A percentile compares a stretch with the other conserved stretches of the same genome.
phyloP scores from a whole-genome alignment of 1,140 invertebrate genomes.

The Oryctes rhinoceros region DNA sequence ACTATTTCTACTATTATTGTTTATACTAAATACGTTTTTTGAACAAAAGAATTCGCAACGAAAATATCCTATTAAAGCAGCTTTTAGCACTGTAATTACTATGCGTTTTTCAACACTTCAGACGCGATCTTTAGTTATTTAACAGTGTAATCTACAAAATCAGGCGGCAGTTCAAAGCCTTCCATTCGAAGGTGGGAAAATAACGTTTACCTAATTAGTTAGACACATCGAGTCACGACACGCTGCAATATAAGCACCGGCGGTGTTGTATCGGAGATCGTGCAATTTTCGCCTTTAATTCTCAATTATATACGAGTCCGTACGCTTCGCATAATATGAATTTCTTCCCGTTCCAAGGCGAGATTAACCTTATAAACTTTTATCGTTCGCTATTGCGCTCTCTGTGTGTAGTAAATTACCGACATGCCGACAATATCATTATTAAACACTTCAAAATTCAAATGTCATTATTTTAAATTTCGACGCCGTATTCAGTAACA shows the following conservation, averaged over 20 bases:
- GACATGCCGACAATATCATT: slow-evolving; percentile 22
- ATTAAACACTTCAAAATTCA: slow-evolving; percentile 40
- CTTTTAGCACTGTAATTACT: not conserved
- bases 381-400: slow-evolving; percentile 4
- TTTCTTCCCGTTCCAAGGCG: slow-evolving; percentile 14
- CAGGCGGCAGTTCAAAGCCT: slow-evolving; percentile 42
- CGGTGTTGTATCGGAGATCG: not conserved
- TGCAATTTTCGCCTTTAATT: slow-evolving; percentile 19
- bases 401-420: slow-evolving; percentile 21
- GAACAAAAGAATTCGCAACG: not conserved
- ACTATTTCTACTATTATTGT: too few species aligned
- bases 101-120: slow-evolving; percentile 2
- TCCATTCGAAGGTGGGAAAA: slow-evolving; percentile 42
- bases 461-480: slow-evolving; percentile 42
- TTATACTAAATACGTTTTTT: not conserved
- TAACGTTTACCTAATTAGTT: slow-evolving; percentile 46
- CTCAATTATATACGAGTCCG: not conserved
- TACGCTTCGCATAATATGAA: slow-evolving; percentile 13
- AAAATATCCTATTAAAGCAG: not conserved
- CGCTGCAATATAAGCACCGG: slow-evolving; percentile 7
- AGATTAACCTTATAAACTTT: slow-evolving; percentile 39
- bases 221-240: slow-evolving; percentile 44
- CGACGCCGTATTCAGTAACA: slow-evolving; percentile 1
- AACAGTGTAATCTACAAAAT: slow-evolving; percentile 39
- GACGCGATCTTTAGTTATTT: slow-evolving; percentile 3